Conservation (phyloP, 1,140 invertebrate species). For the Meloidogyne exigua region DNA sequence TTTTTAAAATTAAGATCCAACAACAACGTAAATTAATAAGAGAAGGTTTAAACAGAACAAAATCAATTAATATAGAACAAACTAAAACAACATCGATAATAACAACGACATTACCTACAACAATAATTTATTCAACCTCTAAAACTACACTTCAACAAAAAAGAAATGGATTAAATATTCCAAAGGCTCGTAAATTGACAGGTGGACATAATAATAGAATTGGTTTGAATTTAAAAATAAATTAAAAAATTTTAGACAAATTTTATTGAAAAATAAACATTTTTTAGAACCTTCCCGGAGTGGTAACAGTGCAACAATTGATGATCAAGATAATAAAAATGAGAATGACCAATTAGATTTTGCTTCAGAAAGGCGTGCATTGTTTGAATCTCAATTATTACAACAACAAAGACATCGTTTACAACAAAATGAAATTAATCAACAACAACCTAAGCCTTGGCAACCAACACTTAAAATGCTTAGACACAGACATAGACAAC, state of each 20-base stretch:
- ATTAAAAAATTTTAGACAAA: not conserved
- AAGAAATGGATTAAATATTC: not conserved
- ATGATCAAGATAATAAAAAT: not conserved
- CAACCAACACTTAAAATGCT: conserved; percentile 9
- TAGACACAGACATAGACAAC: conserved; percentile 5
- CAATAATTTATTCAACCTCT: not conserved
- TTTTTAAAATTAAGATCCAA: not conserved
- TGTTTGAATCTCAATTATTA: conserved; percentile 2
- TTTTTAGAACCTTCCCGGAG: not conserved
- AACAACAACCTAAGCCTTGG: conserved; percentile 18
- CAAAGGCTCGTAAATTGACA: not conserved
- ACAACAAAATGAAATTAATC: not conserved
- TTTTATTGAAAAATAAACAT: not conserved
- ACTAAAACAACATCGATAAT: not conserved
- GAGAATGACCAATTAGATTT: not conserved
- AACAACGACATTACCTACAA: not conserved
- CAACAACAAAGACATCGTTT: not conserved
- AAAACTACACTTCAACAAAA: not conserved
- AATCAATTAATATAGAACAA: not conserved
- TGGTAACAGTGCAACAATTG: not conserved
- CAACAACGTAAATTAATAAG: not conserved
- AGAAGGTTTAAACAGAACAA: not conserved
- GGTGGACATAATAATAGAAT: not conserved
- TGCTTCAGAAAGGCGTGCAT: not conserved
- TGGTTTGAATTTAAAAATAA: not conserved